Evolutionary conservation across 2,888 invertebrate genomes (phyloP), one percentile per base, ranked within the genome.

Genomic region (Luperina testacea): DNA sequence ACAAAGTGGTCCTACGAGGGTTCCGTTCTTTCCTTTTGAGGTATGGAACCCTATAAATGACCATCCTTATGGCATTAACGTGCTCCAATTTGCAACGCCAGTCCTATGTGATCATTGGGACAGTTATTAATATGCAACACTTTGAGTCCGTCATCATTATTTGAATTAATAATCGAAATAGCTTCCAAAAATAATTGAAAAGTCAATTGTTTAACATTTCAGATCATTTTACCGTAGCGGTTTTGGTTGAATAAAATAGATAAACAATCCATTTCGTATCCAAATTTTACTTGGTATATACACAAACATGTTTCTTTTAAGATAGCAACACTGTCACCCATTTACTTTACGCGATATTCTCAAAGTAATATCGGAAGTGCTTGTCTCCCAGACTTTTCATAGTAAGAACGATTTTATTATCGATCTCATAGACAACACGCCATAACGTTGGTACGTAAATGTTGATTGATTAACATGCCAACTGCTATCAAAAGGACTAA

Each of bases 391-490:
- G 70, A 78, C 72, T 73, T 76, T 81, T 80, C 57, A 72, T 32
- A 74, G 63, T n/a, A 69, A 32, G n/a, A 67, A 75, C 73, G 77
- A 85, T 83, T 82, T 81, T 64, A 74, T 20, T 77, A 80, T 87
- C 64, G 87, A 89, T 80, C 76, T 80, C 24, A 69, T 67, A 76
- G 70, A 81, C 72, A 75, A 73, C 75, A 80, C 51, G 59, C 59
- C 71, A 75, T 78, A 71, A 69, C 64, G 63, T 75, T 45, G 63
- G n/a, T 77, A 78, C 32, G 64, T 77, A 80, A 85, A 85, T 82
- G 82, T 89, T 90, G 91, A 92, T 92, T 89, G 91, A 92, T 92
- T 91, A 91, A 88, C 89, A 87, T 88, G 90, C 81, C 88, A 83
- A 81, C 70, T 81, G 73, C 78, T 76, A 87, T 90, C 86, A 89